Evolutionary conservation across 2,113 vertebrate genomes (phyloP).

Genomic region (Pardalotus punctatus): DNA sequence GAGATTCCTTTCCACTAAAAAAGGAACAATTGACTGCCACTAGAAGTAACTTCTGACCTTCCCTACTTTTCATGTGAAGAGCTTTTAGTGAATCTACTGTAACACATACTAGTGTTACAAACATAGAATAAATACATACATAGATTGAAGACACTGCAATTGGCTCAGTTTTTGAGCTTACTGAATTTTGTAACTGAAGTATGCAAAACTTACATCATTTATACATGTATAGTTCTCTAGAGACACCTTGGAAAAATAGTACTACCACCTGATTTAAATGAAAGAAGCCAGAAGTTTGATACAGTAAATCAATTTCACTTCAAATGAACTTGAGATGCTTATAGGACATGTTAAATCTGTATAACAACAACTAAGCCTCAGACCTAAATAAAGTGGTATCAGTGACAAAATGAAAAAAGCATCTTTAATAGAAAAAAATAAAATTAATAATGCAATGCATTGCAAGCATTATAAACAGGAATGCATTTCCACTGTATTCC

Average conservation of each 20-base stretch:
- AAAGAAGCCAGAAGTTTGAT: neutral
- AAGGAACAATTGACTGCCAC: neutral
- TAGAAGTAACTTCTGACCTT: neutral
- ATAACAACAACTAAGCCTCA: neutral
- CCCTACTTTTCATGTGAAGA: neutral
- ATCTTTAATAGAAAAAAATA: neutral
- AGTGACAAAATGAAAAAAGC: neutral
- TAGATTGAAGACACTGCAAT: neutral
- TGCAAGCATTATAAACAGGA: neutral
- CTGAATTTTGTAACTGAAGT: neutral
- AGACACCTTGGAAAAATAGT: neutral
- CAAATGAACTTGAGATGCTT: neutral
- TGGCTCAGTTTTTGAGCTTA: neutral
- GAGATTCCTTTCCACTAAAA: neutral
- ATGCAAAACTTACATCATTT: neutral
- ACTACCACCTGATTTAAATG: neutral
- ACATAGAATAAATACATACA: neutral
- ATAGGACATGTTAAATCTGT: neutral
- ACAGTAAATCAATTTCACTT: neutral
- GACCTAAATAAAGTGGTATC: neutral
- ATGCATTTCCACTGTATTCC: neutral
- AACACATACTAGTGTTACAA: neutral
- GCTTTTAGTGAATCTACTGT: neutral
- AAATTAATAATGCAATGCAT: neutral
- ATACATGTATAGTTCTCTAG: neutral